Conservation (phyloP, 2,797 vertebrate genomes). For the Eupleurogrammus muticus region DNA sequence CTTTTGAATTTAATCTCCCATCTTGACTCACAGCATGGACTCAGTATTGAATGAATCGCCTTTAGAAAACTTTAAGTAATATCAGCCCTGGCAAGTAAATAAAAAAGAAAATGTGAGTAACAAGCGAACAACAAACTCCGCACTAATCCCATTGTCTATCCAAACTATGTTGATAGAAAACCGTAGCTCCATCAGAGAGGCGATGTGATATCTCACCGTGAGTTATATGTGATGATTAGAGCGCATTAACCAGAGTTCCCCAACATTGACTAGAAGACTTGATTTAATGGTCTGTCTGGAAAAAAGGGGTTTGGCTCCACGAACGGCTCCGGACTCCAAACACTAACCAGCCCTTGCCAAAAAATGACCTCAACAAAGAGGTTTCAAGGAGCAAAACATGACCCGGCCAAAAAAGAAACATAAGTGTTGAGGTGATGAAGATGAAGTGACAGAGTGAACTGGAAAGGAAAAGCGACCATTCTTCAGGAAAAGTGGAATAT, state of each 20-base stretch:
- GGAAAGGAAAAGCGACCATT: neutral
- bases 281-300: conserved; percentile 18
- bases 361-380: conserved; percentile 15
- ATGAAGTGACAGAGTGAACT: conserved; percentile 25
- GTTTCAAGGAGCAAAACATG: neutral
- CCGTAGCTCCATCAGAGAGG: too few relatives aligned
- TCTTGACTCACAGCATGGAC: too few relatives aligned
- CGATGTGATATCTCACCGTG: too few relatives aligned
- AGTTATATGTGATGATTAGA: too few relatives aligned
- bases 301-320: conserved; percentile 7
- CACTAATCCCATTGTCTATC: too few relatives aligned
- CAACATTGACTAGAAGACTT: neutral
- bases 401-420: conserved; percentile 18
- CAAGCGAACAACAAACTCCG: too few relatives aligned
- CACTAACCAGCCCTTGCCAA: conserved; percentile 6
- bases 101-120: too few relatives aligned
- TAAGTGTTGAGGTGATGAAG: conserved; percentile 34
- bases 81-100: too few relatives aligned
- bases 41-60: too few relatives aligned
- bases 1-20: too few relatives aligned
- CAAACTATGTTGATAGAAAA: too few relatives aligned
- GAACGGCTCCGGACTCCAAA: conserved; percentile 17
- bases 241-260: neutral
- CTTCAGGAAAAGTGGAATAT: conserved; percentile 5
- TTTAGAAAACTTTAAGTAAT: too few relatives aligned